Percentiles rank a stretch among this genome's conserved stretches.
These are phyloP conservation scores for Sacculina carcini DNA, from an alignment of 2,888 invertebrate species.

Conservation along the genomic window DNA sequence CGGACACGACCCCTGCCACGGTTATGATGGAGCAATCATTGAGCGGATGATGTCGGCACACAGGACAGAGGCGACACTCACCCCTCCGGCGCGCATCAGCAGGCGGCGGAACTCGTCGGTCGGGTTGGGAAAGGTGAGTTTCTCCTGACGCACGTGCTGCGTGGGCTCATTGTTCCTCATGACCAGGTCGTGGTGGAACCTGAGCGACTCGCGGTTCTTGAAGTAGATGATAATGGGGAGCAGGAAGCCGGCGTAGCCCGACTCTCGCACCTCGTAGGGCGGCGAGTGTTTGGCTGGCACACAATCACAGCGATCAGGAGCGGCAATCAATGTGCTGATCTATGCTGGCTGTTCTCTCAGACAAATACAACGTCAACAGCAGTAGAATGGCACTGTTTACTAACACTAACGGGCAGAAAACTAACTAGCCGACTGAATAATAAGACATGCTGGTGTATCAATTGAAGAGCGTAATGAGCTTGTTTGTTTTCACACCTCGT, in stretches of 20 bases:
- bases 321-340: too few relatives aligned
- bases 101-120: conserved; percentile 69
- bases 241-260: conserved; percentile 84
- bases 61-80: conserved; percentile 26
- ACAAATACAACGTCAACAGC: too few relatives aligned
- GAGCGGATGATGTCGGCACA: too few relatives aligned
- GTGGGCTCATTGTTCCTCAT: conserved; percentile 42
- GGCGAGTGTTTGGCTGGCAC: conserved; percentile 63
- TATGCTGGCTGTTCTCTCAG: too few relatives aligned
- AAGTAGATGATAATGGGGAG: conserved; percentile 64
- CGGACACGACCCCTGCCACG: too few relatives aligned
- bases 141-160: conserved; percentile 44
- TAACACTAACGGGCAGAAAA: too few relatives aligned
- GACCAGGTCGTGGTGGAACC: conserved; percentile 49
- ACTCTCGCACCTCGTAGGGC: conserved; percentile 64
- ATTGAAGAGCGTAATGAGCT: too few relatives aligned
- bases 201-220: conserved; percentile 19
- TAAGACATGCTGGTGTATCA: too few relatives aligned
- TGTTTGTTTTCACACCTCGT: conserved; percentile 60
- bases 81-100: conserved; percentile 61
- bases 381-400: too few relatives aligned
- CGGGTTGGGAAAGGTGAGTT: conserved; percentile 55
- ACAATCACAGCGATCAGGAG: too few relatives aligned
- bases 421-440: too few relatives aligned
- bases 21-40: too few relatives aligned